Percentiles rank a stretch among this genome's conserved stretches.
phyloP scores from a whole-genome alignment of 2,797 vertebrate species.

The Nyctalus aviator region DNA sequence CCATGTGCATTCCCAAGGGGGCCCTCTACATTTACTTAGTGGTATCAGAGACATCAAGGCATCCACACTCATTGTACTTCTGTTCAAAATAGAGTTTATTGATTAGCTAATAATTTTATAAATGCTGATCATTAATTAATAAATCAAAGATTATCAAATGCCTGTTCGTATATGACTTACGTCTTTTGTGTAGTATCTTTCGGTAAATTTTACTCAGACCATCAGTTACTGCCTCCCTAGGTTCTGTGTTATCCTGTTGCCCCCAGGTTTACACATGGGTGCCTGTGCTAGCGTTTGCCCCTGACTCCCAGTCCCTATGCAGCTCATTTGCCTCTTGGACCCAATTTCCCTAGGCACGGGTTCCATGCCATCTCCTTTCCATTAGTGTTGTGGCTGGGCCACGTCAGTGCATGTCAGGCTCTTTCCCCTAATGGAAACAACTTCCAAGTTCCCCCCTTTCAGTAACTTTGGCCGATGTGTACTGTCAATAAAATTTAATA shows the following conservation, averaged over 20 bases:
- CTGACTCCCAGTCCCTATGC: background rate
- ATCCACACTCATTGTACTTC: background rate
- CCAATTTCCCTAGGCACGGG: background rate
- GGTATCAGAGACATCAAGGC: background rate
- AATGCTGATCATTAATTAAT: slow-evolving; percentile 27
- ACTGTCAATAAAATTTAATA: background rate
- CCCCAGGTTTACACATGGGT: background rate
- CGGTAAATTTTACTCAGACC: background rate
- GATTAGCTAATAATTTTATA: background rate
- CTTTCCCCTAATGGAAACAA: background rate
- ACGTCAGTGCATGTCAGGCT: background rate
- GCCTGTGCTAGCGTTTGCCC: background rate
- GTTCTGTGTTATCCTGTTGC: background rate
- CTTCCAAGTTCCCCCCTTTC: background rate
- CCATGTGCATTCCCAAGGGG: no score
- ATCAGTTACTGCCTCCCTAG: background rate
- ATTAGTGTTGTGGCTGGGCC: background rate
- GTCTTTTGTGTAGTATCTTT: background rate
- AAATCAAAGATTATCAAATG: background rate
- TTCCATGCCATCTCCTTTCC: background rate
- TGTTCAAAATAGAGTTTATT: background rate
- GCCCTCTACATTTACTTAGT: background rate
- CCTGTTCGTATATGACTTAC: background rate
- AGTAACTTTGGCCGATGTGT: background rate
- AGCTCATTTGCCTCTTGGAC: background rate